Base-by-base conservation (phyloP, 2,888 invertebrate genomes). In the Tanypteryx hageni region DNA sequence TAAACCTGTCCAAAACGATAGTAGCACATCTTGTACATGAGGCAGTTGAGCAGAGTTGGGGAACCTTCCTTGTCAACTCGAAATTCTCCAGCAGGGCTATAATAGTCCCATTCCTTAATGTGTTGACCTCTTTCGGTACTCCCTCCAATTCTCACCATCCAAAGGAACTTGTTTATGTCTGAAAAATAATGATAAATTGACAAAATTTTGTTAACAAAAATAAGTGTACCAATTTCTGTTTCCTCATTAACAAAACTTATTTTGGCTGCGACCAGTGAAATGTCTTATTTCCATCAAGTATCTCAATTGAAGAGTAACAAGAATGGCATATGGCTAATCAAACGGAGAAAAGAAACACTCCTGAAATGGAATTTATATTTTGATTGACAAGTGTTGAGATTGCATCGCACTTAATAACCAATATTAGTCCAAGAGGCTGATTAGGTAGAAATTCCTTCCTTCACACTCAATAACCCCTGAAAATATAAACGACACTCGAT, bases 21-120 rank as follows among this genome's bases (percentile, higher is more conserved):
- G 95, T 99, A 99, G 96, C 99, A 99, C 98, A 99, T 98, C 96
- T 99, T 99, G 96, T 99, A 99, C 99, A 99, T 99, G 93, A 99
- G 97, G 94, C 99, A 99, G 96, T 99, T 99, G 94, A 99, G 97
- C 94, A 99, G 96, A 27, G 97, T 97, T 61, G 97, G 97, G 0
- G 99, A 98, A 81, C 99, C 99, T 94, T 99, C 99, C 94, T 98
- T 97, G 95, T 99, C 99, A 2, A 99, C 97, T 83, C 99, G 96
- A 95, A 99, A 99, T 96, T 99, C 99, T 3, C 99, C 99, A 93
- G 97, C 97, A 0, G 98, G 97, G 92, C 99, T 99, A 96, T 99
- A 99, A 95, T 99, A 99, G 96, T 99, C 99, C 94, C 97, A 97
- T 96, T 99, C 99, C 94, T 98, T 98, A 94, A 99, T 99, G 95